Conservation (phyloP, 2,797 vertebrate species). For the Gila robusta region DNA sequence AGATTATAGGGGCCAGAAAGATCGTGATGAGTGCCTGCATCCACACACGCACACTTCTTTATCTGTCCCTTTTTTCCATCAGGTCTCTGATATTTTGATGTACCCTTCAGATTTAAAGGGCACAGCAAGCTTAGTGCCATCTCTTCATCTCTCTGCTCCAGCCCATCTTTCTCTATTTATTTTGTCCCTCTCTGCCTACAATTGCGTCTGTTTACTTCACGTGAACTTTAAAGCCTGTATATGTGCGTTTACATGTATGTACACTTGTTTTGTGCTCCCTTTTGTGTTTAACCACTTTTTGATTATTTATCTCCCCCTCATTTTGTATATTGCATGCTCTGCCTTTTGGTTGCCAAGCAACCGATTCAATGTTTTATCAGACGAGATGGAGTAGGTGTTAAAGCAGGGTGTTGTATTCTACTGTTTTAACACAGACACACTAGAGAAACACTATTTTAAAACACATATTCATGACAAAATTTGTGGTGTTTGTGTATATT, state of each 20-base stretch:
- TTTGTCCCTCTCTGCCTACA: conserved; percentile 31
- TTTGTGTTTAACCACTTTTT: conserved; percentile 46
- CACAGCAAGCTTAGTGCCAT: conserved; percentile 52
- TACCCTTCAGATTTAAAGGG: conserved; percentile 52
- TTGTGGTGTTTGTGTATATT: background rate
- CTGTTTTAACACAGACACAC: conserved; percentile 36
- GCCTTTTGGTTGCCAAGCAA: conserved; percentile 51
- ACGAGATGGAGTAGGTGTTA: conserved; percentile 45
- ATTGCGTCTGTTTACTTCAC: conserved; percentile 29
- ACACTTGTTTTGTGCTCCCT: conserved; percentile 17
- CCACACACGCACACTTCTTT: conserved; percentile 1
- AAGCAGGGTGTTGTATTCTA: conserved; percentile 38
- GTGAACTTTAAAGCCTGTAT: conserved; percentile 34
- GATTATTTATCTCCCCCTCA: conserved; percentile 44
- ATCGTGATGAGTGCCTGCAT: background rate
- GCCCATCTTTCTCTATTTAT: conserved; percentile 12
- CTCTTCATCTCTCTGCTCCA: conserved; percentile 28
- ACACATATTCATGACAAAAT: conserved; percentile 4
- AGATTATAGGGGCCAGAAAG: conserved; percentile 29
- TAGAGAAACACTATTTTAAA: background rate
- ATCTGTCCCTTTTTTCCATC: conserved; percentile 35
- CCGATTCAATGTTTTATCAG: conserved; percentile 43
- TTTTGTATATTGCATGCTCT: conserved; percentile 50
- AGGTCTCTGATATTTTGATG: conserved; percentile 51
- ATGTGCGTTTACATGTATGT: conserved; percentile 1